Percentiles rank a stretch among this genome's conserved stretches.
These are phyloP conservation scores for Halesus radiatus DNA, from an alignment of 1,140 invertebrate genomes.

Conservation along the genomic window DNA sequence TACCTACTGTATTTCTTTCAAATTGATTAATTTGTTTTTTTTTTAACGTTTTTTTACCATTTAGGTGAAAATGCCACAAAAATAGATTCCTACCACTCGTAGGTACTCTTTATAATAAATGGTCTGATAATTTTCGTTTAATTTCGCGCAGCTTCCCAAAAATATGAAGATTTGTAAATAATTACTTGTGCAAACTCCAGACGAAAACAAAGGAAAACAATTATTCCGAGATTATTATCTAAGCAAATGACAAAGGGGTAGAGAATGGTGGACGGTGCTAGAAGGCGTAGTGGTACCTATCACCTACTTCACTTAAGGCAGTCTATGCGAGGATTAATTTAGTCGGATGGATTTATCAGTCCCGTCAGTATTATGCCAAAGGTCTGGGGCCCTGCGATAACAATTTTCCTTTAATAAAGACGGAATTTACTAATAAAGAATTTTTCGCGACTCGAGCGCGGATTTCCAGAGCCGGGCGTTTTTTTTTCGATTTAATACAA, in stretches of 20 bases:
- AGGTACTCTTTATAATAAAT: no score
- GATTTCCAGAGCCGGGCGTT: background rate
- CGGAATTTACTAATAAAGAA: slow-evolving; percentile 31
- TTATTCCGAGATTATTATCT: background rate
- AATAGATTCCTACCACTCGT: no score
- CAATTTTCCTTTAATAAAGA: slow-evolving; percentile 32
- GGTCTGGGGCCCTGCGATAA: slow-evolving; percentile 23
- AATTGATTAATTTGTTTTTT: no score
- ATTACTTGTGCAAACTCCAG: background rate
- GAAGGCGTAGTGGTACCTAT: no score
- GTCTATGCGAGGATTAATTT: slow-evolving; percentile 24
- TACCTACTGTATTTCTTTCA: no score
- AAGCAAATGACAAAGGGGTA: slow-evolving; percentile 14
- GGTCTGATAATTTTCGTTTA: no score
- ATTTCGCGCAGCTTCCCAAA: background rate
- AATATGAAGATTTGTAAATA: background rate
- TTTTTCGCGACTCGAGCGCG: slow-evolving; percentile 15
- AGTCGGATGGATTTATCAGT: slow-evolving; percentile 18
- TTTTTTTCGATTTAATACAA: no score
- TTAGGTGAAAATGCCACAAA: no score
- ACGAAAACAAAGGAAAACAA: slow-evolving; percentile 4
- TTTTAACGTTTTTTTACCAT: no score
- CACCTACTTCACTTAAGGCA: background rate
- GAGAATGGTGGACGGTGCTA: no score
- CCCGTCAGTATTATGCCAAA: slow-evolving; percentile 2